Percentiles rank a stretch among this genome's conserved stretches.
phyloP scores from a whole-genome alignment of 37 sponge, comb jelly and placozoan species.

The Aplysina aerophoba region DNA sequence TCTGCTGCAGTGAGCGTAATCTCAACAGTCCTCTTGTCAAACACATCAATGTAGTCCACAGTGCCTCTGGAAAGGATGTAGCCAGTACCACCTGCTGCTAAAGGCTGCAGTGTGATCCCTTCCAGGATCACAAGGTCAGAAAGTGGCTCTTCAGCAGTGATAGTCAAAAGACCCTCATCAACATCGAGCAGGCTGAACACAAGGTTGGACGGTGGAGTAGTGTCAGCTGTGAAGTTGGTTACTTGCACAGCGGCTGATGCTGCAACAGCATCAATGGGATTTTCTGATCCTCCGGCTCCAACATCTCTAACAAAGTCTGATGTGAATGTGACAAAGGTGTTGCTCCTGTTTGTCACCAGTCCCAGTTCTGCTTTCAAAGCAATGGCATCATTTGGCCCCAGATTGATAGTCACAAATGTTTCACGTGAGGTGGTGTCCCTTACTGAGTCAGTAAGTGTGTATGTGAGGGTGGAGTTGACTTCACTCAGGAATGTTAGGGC shows the following conservation, averaged over 20 bases:
- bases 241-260: conserved; percentile 49
- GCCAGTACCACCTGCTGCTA: conserved; percentile 34
- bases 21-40: conserved; percentile 56
- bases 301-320: conserved; percentile 67
- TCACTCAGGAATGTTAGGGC: conserved; percentile 62
- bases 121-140: conserved; percentile 39
- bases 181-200: conserved; percentile 72
- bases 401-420: conserved; percentile 53
- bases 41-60: conserved; percentile 37
- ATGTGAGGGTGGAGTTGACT: conserved; percentile 40
- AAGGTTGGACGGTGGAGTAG: conserved; percentile 63
- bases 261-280: conserved; percentile 33
- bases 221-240: conserved; percentile 47
- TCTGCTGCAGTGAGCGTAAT: conserved; percentile 65
- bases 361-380: conserved; percentile 65
- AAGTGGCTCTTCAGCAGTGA: conserved; percentile 69
- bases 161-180: conserved; percentile 56
- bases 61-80: conserved; percentile 70
- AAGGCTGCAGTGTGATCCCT: conserved; percentile 61
- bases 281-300: conserved; percentile 44
- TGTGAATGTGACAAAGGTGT: conserved; percentile 76
- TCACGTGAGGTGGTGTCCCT: conserved; percentile 39
- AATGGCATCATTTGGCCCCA: conserved; percentile 52
- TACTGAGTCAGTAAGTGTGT: conserved; percentile 60
- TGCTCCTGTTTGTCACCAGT: conserved; percentile 60